These are phyloP conservation scores for Salmo trutta DNA, from an alignment of 2,797 vertebrate genomes.

Conservation along the genomic window DNA sequence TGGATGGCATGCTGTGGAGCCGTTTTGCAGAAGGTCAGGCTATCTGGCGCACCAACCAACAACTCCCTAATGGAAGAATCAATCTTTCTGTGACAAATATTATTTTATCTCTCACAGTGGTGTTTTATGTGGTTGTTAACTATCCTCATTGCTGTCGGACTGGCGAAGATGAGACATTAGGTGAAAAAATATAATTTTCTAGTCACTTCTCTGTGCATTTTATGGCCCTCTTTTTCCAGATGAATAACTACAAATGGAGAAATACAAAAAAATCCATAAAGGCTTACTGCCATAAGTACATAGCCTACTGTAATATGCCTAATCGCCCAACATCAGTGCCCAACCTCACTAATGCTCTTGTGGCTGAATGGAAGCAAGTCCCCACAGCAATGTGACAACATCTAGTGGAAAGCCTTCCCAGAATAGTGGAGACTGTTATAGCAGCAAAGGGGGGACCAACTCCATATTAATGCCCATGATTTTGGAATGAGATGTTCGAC, in stretches of 20 bases:
- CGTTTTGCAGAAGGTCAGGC: slow-evolving; percentile 55
- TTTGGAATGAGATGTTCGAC: too few species aligned
- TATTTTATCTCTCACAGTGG: background rate
- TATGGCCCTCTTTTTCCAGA: background rate
- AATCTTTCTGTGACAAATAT: slow-evolving; percentile 10
- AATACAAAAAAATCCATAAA: background rate
- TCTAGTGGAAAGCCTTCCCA: too few species aligned
- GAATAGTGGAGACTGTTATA: too few species aligned
- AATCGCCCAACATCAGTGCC: too few species aligned
- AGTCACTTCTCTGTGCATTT: background rate
- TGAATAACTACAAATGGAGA: background rate
- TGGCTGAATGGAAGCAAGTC: too few species aligned
- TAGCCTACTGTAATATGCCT: too few species aligned
- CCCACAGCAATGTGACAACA: too few species aligned
- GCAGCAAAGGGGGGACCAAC: too few species aligned
- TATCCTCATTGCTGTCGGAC: background rate
- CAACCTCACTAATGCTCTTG: too few species aligned
- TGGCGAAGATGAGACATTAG: background rate
- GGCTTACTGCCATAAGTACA: too few species aligned
- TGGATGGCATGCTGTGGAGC: slow-evolving; percentile 30
- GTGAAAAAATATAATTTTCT: background rate
- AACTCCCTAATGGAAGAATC: slow-evolving; percentile 27
- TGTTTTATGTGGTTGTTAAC: slow-evolving; percentile 12
- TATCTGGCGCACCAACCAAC: slow-evolving; percentile 41
- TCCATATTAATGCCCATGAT: too few species aligned